Percentiles rank a stretch among this genome's conserved stretches.
phyloP scores from a whole-genome alignment of 2,888 invertebrate species.

The Campoletis raptor region DNA sequence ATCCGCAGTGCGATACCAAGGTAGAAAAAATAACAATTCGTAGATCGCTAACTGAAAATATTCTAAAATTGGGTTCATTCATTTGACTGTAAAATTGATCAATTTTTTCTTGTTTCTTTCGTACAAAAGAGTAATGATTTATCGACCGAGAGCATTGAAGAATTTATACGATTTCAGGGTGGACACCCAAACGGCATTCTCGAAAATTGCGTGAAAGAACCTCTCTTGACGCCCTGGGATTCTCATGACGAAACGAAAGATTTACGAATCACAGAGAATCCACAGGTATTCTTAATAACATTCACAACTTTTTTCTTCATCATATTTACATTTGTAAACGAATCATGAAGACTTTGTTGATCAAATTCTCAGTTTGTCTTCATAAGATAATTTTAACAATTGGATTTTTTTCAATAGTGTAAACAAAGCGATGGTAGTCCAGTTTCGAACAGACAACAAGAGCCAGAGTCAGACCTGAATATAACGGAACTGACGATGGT shows the following conservation, averaged over 20 bases:
- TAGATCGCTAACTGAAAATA: not conserved
- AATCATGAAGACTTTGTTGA: too few relatives aligned
- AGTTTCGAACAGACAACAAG: slow-evolving; percentile 68
- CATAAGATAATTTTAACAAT: not conserved
- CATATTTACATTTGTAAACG: too few relatives aligned
- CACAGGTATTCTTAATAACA: slow-evolving; percentile 85
- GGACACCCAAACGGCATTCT: slow-evolving; percentile 86
- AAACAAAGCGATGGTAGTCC: slow-evolving; percentile 74
- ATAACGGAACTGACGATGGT: slow-evolving; percentile 80
- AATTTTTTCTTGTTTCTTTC: not conserved
- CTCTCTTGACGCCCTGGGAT: slow-evolving; percentile 82
- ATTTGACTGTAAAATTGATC: not conserved
- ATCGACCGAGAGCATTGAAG: slow-evolving; percentile 9
- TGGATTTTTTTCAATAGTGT: slow-evolving; percentile 71
- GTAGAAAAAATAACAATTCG: slow-evolving; percentile 78
- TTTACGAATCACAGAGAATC: slow-evolving; percentile 89
- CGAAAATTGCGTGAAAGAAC: slow-evolving; percentile 85
- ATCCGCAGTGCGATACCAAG: slow-evolving; percentile 87
- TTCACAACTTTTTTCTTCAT: too few relatives aligned
- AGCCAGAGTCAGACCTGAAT: slow-evolving; percentile 76
- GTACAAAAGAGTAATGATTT: not conserved
- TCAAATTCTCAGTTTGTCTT: not conserved
- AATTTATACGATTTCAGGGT: slow-evolving; percentile 75
- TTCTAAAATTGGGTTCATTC: not conserved
- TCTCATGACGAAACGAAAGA: slow-evolving; percentile 85